Base-by-base conservation (phyloP, 2,797 vertebrate genomes). In the Thalassophryne amazonica region DNA sequence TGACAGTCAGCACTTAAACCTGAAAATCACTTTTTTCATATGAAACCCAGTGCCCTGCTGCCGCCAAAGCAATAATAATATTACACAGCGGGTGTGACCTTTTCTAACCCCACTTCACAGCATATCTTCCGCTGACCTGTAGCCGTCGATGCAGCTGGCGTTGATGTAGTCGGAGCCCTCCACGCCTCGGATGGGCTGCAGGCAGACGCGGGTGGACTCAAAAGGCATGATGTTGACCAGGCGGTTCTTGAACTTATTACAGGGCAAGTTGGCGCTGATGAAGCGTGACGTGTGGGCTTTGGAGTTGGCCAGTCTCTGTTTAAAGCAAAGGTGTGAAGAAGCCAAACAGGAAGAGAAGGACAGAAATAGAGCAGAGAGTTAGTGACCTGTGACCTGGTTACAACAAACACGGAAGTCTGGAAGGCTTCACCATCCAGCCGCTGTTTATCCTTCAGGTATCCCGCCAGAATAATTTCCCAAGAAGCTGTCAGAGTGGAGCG, bases 121-220 rank as follows among this genome's bases (percentile, higher is more conserved):
- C n/a, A n/a, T n/a, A n/a, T n/a, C n/a, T n/a, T n/a, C n/a, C n/a
- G n/a, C 83, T 82, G 46, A 98, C 97, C 96, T 96, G 84, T 98
- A 99, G 56, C 97, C 97, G 18, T 98, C 96, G 45, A 99, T 94
- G 85, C 93, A 98, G 90, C 96, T 98, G 90, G 96, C 97, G 9
- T 99, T 98, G 91, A 99, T 98, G 88, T 98, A 99, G 85, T 99
- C 96, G 0, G 97, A 99, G 55, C 97, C 97, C 86, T 99, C 97
- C 0, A 99, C 95, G 0, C 97, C 97, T 1, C 96, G 92, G 86
- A 99, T 99, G 62, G 97, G 96, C 90, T 98, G 97, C 85, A 99
- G 91, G 80, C 95, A 96, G 72, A 99, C 97, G 3, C 97, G 93
- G 0, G 89, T 87, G 29, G 89, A 91, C 87, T 90, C 90, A 18